These are phyloP conservation scores for Danionella dracula DNA, from an alignment of 2,797 vertebrate genomes.

Conservation along the genomic window DNA sequence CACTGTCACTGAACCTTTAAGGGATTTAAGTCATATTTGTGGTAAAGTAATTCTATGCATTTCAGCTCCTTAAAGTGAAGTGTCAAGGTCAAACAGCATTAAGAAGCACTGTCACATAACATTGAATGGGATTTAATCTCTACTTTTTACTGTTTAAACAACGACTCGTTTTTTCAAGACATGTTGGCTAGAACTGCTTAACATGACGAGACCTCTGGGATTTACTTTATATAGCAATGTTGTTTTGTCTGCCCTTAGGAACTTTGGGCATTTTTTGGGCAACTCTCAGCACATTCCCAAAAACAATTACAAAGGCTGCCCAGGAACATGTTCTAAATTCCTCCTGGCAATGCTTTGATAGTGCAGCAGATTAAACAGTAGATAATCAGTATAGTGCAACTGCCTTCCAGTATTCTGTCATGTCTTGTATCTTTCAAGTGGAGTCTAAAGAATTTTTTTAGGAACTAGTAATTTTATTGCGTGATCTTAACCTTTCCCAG, in stretches of 20 bases:
- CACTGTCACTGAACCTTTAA: no score
- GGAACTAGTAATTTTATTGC: slow-evolving; percentile 1
- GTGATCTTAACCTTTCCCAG: background rate
- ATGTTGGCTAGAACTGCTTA: slow-evolving; percentile 14
- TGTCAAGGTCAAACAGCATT: slow-evolving; percentile 26
- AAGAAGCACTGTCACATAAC: background rate
- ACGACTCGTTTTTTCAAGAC: background rate
- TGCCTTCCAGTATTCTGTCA: background rate
- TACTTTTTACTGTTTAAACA: slow-evolving; percentile 12
- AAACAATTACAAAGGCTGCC: slow-evolving; percentile 50
- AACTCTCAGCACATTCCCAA: slow-evolving; percentile 45
- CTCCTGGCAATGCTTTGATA: slow-evolving; percentile 27
- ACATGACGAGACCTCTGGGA: slow-evolving; percentile 24
- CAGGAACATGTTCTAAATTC: slow-evolving; percentile 41
- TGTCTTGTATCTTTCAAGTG: background rate
- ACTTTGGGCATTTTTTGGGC: slow-evolving; percentile 46
- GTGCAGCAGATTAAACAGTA: slow-evolving; percentile 39
- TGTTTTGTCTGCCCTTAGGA: slow-evolving; percentile 52
- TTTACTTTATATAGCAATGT: slow-evolving; percentile 65
- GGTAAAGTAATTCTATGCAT: no score
- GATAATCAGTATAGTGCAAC: slow-evolving; percentile 13
- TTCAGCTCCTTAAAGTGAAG: background rate
- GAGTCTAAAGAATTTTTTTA: background rate
- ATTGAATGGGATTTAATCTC: slow-evolving; percentile 4
- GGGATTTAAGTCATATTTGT: no score